These are phyloP conservation scores for Cosmopolites sordidus DNA, from an alignment of 2,888 invertebrate species.

Conservation along the genomic window DNA sequence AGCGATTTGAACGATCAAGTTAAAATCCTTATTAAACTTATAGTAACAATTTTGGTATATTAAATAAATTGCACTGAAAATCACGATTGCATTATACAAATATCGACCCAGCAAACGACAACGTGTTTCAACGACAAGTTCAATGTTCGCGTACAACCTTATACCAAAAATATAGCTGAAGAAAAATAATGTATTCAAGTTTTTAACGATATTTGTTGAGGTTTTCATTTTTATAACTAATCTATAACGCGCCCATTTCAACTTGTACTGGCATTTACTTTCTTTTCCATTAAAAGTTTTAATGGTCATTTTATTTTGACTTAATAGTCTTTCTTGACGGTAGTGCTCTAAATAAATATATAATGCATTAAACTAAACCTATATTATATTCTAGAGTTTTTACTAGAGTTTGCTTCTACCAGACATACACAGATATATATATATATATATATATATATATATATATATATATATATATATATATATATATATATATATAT, in stretches of 20 bases:
- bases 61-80: conserved; percentile 14
- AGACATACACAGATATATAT: too few relatives aligned
- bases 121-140: neutral
- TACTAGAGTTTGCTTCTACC: too few relatives aligned
- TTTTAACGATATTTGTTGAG: conserved; percentile 14
- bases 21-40: conserved; percentile 14
- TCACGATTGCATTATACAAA: conserved; percentile 7
- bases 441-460: too few relatives aligned
- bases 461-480: too few relatives aligned
- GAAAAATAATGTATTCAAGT: conserved; percentile 20
- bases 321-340: too few relatives aligned
- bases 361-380: too few relatives aligned
- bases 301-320: neutral
- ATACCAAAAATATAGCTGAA: conserved; percentile 27
- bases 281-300: neutral
- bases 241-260: neutral
- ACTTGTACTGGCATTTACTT: neutral
- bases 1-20: conserved; percentile 26
- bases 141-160: conserved; percentile 15
- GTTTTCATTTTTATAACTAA: conserved; percentile 2
- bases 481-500: too few relatives aligned
- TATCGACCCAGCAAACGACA: neutral
- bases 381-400: too few relatives aligned
- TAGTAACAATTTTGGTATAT: conserved; percentile 15
- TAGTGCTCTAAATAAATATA: too few relatives aligned